Conservation (phyloP, 2,888 invertebrate species). For the Autographa pulchrina region DNA sequence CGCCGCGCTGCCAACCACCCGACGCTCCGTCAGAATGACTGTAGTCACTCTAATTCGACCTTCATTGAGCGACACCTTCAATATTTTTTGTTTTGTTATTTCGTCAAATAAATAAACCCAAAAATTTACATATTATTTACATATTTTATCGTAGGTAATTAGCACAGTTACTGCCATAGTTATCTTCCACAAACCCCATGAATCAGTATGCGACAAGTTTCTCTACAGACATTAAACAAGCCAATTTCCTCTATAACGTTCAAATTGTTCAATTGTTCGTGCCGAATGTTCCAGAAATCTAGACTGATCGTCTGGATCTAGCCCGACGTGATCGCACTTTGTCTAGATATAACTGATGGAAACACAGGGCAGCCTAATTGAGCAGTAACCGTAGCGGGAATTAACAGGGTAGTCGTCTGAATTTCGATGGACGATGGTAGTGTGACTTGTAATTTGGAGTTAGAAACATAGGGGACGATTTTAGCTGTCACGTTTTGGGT, state of each 20-base stretch:
- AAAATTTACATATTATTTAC: too few species aligned
- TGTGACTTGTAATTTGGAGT: constrained; percentile 8
- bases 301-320: constrained; percentile 30
- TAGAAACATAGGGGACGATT: background rate
- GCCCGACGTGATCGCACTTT: constrained; percentile 33
- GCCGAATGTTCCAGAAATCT: constrained; percentile 14
- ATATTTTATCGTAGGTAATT: background rate
- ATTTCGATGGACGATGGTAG: constrained; percentile 7
- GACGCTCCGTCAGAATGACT: too few species aligned
- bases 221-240: constrained; percentile 20
- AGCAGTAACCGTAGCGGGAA: background rate
- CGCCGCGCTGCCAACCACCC: too few species aligned
- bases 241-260: constrained; percentile 17
- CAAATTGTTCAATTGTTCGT: constrained; percentile 28
- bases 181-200: background rate
- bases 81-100: too few species aligned
- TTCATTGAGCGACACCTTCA: too few species aligned
- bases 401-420: background rate
- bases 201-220: background rate
- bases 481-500: background rate
- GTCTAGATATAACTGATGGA: constrained; percentile 28
- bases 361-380: constrained; percentile 14
- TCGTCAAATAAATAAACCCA: too few species aligned
- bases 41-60: too few species aligned
- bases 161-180: background rate